These are phyloP conservation scores for Chiloscyllium plagiosum DNA, from an alignment of 2,113 vertebrate genomes.

Conservation along the genomic window DNA sequence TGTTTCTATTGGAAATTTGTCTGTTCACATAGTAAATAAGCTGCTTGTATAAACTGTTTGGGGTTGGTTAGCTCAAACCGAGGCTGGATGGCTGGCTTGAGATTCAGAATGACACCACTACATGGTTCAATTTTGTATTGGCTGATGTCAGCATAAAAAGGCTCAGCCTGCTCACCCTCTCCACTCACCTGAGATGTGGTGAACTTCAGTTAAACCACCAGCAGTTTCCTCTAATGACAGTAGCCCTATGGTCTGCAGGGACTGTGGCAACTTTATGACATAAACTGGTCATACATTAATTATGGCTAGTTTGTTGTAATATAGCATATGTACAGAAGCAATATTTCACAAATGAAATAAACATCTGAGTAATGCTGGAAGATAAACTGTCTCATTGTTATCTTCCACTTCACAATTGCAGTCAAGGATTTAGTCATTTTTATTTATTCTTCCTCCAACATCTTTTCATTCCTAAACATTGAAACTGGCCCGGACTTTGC, in stretches of 20 bases:
- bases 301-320: background rate
- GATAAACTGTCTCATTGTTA: background rate
- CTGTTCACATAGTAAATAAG: background rate
- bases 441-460: background rate
- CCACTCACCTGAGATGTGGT: too few species aligned
- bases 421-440: background rate
- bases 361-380: background rate
- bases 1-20: background rate
- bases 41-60: background rate
- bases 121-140: too few species aligned
- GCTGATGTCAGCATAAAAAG: too few species aligned
- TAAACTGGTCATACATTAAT: background rate
- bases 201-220: too few species aligned
- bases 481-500: too few species aligned
- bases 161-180: too few species aligned
- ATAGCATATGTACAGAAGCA: background rate
- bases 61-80: too few species aligned
- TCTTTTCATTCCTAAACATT: background rate
- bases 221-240: too few species aligned
- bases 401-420: background rate
- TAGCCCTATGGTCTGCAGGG: too few species aligned
- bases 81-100: too few species aligned
- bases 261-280: too few species aligned
- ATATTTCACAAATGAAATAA: background rate
- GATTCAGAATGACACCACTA: too few species aligned